A percentile compares a stretch with the other conserved stretches of the same genome.
These are phyloP conservation scores for Enteromius treurensis DNA, from an alignment of 2,797 vertebrate genomes.

Conservation along the genomic window DNA sequence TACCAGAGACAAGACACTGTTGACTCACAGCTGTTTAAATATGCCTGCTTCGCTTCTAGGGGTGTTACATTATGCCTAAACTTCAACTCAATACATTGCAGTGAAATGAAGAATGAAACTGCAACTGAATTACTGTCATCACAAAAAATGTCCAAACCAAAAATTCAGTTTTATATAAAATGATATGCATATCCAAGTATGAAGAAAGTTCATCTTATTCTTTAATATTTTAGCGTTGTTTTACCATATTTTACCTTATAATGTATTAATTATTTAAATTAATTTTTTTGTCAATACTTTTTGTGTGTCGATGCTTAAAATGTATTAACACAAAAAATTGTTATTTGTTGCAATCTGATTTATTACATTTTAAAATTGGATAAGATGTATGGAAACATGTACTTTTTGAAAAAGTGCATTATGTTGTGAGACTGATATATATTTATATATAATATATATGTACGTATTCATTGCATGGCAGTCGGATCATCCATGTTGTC, in stretches of 20 bases:
- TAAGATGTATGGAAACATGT: background rate
- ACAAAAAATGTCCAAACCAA: background rate
- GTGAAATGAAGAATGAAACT: background rate
- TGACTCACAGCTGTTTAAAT: constrained; percentile 73
- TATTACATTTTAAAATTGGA: background rate
- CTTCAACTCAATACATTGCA: constrained; percentile 46
- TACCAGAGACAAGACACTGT: constrained; percentile 59
- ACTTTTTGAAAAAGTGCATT: background rate
- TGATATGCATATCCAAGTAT: background rate
- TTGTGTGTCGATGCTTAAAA: background rate
- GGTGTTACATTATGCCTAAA: constrained; percentile 60
- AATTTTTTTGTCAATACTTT: background rate
- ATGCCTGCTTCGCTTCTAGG: constrained; percentile 57
- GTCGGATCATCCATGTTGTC: constrained; percentile 44
- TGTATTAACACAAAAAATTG: background rate
- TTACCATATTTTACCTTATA: background rate
- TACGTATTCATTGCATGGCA: constrained; percentile 3
- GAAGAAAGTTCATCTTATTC: background rate
- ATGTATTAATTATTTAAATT: background rate
- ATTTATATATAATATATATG: too few relatives aligned
- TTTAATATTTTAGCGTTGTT: background rate
- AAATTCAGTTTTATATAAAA: background rate
- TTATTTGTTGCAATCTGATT: background rate
- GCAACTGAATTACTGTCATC: constrained; percentile 49
- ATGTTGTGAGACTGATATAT: constrained; percentile 13